phyloP scores from a whole-genome alignment of 1,140 invertebrate genomes.

The Macrotrachela quadricornifera region DNA sequence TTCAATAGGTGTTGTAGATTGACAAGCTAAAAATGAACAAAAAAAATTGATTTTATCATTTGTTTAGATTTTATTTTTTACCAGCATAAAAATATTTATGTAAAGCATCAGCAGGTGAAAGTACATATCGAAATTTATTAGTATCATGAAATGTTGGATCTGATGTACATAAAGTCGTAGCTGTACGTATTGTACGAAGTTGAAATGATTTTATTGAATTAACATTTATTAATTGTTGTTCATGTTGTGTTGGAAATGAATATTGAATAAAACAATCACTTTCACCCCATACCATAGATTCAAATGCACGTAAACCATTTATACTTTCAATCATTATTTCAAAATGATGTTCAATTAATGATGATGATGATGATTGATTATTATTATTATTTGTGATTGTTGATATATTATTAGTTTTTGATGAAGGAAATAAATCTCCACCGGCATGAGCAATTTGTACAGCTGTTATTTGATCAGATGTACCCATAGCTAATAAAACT shows the following conservation, averaged over 20 bases:
- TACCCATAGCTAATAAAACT: conserved; percentile 26
- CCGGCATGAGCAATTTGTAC: neutral
- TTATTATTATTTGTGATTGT: no score
- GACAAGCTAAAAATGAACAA: no score
- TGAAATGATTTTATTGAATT: neutral
- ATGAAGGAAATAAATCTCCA: no score
- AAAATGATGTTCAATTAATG: conserved; percentile 23
- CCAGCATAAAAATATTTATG: conserved; percentile 23
- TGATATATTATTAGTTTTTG: no score
- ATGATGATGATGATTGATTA: no score
- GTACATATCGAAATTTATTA: conserved; percentile 15
- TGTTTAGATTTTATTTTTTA: conserved; percentile 1
- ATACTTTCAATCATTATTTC: conserved; percentile 22
- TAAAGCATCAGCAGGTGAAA: conserved; percentile 18
- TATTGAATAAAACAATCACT: conserved; percentile 28
- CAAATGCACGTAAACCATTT: conserved; percentile 13
- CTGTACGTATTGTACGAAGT: conserved; percentile 18
- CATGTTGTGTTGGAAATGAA: conserved; percentile 20
- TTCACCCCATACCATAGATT: conserved; percentile 27
- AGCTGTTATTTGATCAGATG: conserved; percentile 16
- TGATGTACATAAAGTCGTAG: conserved; percentile 24
- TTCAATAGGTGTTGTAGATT: no score
- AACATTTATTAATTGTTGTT: neutral
- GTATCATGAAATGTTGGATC: conserved; percentile 24
- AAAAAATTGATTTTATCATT: no score